Evolutionary conservation across 2,797 vertebrate genomes (phyloP).

Genomic region (Hoplostethus mediterraneus): DNA sequence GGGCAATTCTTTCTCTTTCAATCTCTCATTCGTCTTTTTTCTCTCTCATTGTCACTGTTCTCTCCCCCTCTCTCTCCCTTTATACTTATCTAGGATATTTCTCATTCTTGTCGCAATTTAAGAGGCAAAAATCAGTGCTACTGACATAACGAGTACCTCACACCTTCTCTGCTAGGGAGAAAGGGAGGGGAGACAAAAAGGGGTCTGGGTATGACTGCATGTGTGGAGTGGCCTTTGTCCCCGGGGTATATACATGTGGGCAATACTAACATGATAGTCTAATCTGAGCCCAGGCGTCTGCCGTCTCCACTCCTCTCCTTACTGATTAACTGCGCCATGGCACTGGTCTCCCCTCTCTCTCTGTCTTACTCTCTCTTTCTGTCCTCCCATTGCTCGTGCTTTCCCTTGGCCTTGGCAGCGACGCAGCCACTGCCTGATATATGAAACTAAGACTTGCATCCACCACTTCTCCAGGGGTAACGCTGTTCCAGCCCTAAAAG

Average conservation of each 20-base stretch:
- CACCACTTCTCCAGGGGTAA: conserved; percentile 53
- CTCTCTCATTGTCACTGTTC: conserved; percentile 37
- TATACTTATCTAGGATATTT: conserved; percentile 44
- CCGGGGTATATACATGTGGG: conserved; percentile 39
- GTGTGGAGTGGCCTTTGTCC: conserved; percentile 47
- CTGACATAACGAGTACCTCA: conserved; percentile 72
- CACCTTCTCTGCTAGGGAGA: conserved; percentile 60
- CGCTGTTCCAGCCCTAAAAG: conserved; percentile 61
- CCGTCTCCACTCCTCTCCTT: conserved; percentile 61
- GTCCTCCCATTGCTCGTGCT: conserved; percentile 68
- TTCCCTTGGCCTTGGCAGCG: conserved; percentile 65
- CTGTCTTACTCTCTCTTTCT: conserved; percentile 51
- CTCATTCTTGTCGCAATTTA: conserved; percentile 66
- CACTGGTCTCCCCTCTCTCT: conserved; percentile 47
- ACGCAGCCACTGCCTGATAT: conserved; percentile 72
- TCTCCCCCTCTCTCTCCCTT: conserved; percentile 35
- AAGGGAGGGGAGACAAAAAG: conserved; percentile 39
- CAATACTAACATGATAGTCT: conserved; percentile 62
- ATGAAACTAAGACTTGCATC: conserved; percentile 74
- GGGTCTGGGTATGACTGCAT: not conserved
- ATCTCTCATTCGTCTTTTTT: conserved; percentile 34
- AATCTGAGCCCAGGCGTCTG: conserved; percentile 60
- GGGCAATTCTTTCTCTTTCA: conserved; percentile 20
- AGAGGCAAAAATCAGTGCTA: conserved; percentile 69
- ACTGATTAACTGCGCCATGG: conserved; percentile 78